A percentile compares a stretch with the other conserved stretches of the same genome.
phyloP scores from a whole-genome alignment of 2,797 vertebrate species.

The Acanthiza pusilla region DNA sequence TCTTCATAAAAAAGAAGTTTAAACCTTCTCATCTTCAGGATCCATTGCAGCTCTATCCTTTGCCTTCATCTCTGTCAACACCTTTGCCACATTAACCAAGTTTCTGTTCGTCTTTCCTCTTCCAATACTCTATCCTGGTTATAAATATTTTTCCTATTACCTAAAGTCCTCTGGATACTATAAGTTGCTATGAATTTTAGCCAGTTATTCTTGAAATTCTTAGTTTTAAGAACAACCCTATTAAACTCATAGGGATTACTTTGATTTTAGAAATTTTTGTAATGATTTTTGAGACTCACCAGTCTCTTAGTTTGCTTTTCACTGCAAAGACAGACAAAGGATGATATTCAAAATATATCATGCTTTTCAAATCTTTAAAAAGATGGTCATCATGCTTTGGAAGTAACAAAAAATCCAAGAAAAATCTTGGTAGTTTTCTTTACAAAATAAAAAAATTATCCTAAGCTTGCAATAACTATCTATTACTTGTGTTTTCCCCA shows the following conservation, averaged over 20 bases:
- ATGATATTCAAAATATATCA: not conserved
- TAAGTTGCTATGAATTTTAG: not conserved
- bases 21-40: not conserved
- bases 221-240: not conserved
- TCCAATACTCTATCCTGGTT: not conserved
- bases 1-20: not conserved
- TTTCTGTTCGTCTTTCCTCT: not conserved
- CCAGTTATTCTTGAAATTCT: not conserved
- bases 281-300: not conserved
- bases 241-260: not conserved
- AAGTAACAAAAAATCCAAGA: not conserved
- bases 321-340: not conserved
- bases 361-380: not conserved
- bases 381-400: accelerated
- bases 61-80: not conserved
- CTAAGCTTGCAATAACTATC: not conserved
- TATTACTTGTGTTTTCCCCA: not conserved
- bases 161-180: not conserved
- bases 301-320: not conserved
- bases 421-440: not conserved
- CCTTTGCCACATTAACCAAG: not conserved
- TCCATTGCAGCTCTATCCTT: not conserved
- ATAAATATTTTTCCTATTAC: not conserved
- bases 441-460: not conserved
- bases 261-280: not conserved